These are phyloP conservation scores for Crotalus horridus DNA, from an alignment of 2,113 vertebrate species.

Conservation along the genomic window DNA sequence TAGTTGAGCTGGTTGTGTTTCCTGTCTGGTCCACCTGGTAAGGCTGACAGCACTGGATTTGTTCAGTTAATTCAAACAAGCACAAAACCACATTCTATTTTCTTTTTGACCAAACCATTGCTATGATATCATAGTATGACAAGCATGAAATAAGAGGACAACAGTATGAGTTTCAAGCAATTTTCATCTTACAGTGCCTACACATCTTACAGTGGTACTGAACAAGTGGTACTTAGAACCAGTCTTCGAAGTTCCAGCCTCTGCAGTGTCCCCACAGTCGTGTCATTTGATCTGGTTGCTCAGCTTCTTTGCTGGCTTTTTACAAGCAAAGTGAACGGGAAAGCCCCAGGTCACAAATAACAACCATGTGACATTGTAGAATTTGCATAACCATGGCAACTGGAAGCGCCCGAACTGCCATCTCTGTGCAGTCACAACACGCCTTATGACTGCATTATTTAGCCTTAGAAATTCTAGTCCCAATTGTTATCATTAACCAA, in stretches of 20 bases:
- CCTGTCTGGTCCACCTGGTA: neutral
- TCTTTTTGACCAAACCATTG: neutral
- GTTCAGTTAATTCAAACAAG: neutral
- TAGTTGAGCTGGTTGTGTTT: neutral
- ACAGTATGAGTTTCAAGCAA: neutral
- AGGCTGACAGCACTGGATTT: neutral
- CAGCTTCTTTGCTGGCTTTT: neutral
- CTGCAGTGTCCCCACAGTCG: neutral
- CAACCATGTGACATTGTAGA: neutral
- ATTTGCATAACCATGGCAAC: neutral
- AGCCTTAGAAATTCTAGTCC: neutral
- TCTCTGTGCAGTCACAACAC: neutral
- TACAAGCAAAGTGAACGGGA: neutral
- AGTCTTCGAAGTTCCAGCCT: neutral
- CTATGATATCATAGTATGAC: neutral
- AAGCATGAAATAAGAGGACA: neutral
- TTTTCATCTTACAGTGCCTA: neutral
- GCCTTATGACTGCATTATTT: neutral
- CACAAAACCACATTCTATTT: neutral
- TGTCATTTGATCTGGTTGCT: neutral
- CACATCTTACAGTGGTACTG: neutral
- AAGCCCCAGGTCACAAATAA: neutral
- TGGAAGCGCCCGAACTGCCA: neutral
- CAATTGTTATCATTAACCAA: neutral
- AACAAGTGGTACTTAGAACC: neutral